These are phyloP conservation scores for Paramisgurnus dabryanus DNA, from an alignment of 2,113 vertebrate species.

Conservation along the genomic window DNA sequence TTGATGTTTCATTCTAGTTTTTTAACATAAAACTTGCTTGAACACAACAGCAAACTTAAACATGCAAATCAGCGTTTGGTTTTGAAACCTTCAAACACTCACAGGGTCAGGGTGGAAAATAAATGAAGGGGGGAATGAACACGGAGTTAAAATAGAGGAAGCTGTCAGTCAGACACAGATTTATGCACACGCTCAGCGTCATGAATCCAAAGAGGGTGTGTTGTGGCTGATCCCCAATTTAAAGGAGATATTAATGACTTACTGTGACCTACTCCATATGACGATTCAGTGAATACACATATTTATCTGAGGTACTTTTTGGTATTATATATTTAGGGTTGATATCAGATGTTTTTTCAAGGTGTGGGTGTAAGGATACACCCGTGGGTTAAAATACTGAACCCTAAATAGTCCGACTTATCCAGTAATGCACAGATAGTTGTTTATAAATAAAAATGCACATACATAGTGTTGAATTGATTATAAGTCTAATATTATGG, in stretches of 20 bases:
- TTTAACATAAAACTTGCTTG: background rate
- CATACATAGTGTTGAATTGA: background rate
- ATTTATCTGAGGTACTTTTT: background rate
- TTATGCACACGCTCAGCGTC: background rate
- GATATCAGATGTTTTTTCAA: background rate
- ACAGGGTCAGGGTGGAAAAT: slow-evolving; percentile 10
- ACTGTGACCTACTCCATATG: background rate
- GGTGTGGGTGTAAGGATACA: background rate
- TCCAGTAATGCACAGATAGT: background rate
- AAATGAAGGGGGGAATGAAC: slow-evolving; percentile 4
- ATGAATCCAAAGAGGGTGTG: background rate
- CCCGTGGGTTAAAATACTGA: background rate
- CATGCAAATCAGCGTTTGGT: background rate
- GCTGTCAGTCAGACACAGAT: slow-evolving; percentile 2
- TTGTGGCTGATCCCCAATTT: background rate
- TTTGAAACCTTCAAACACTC: slow-evolving; percentile 8
- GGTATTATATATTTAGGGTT: background rate
- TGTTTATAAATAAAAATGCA: background rate
- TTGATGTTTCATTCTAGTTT: too few species aligned
- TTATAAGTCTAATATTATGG: too few species aligned
- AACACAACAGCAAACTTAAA: background rate
- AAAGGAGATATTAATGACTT: background rate
- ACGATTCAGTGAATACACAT: background rate
- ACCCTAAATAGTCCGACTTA: background rate
- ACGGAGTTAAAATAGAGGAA: slow-evolving; percentile 36